Evolutionary conservation across 1,140 invertebrate species (phyloP).

Genomic region (Harpegnathos saltator): DNA sequence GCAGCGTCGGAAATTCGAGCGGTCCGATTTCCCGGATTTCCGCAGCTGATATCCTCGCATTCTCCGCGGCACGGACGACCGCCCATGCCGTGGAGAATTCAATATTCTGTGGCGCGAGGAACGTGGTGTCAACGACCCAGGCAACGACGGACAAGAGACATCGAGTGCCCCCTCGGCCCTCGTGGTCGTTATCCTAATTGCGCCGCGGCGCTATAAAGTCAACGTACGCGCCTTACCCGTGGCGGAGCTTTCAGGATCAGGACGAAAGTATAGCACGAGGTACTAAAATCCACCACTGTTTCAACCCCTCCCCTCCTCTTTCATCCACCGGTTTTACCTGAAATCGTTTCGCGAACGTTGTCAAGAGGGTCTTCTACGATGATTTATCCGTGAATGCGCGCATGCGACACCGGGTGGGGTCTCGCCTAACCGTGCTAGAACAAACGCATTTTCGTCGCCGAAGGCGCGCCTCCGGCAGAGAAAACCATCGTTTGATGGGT

Average conservation of each 20-base stretch:
- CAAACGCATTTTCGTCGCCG: background rate
- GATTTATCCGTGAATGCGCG: conserved; percentile 13
- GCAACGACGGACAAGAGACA: conserved; percentile 16
- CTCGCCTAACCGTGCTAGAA: background rate
- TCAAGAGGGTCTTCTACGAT: background rate
- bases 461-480: too few species aligned
- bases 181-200: conserved; percentile 40
- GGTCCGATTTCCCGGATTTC: conserved; percentile 19
- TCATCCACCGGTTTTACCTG: too few species aligned
- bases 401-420: background rate
- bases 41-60: conserved; percentile 4
- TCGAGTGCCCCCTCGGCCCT: conserved; percentile 16
- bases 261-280: background rate
- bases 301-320: too few species aligned
- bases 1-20: conserved; percentile 14
- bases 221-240: conserved; percentile 27
- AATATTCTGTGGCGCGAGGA: conserved; percentile 33
- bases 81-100: conserved; percentile 7
- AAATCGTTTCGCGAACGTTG: background rate
- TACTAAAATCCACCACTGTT: background rate
- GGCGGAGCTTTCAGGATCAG: conserved; percentile 22
- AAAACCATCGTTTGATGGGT: conserved; percentile 27
- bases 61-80: background rate
- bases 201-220: conserved; percentile 28
- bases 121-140: conserved; percentile 38